Percentiles rank a stretch among this genome's conserved stretches.
Evolutionary conservation across 2,888 invertebrate species (phyloP).

Genomic region (Prenolepis imparis): DNA sequence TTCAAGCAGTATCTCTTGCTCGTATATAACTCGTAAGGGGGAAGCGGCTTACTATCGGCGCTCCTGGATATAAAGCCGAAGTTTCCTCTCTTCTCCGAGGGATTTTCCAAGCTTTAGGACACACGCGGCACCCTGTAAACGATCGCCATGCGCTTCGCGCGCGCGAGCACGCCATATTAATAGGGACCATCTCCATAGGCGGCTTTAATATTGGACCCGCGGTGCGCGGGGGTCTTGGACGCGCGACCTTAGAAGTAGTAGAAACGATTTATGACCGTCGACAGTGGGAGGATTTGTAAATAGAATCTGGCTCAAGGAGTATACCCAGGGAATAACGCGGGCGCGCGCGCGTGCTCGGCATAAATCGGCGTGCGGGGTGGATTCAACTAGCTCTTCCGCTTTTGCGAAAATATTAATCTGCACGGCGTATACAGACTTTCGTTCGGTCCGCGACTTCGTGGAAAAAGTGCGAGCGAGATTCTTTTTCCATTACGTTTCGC

Average conservation of each 20-base stretch:
- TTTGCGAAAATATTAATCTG: conserved; percentile 48
- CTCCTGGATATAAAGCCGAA: conserved; percentile 64
- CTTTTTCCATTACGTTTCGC: conserved; percentile 20
- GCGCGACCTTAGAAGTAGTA: conserved; percentile 71
- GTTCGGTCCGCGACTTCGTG: neutral
- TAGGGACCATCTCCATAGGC: conserved; percentile 68
- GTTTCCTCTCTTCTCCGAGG: conserved; percentile 72
- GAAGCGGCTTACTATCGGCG: conserved; percentile 68
- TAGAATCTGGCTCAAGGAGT: conserved; percentile 71
- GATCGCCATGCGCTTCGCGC: conserved; percentile 58
- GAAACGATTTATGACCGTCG: conserved; percentile 76
- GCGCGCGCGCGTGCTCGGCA: conserved; percentile 65
- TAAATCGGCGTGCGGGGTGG: conserved; percentile 39
- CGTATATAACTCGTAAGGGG: conserved; percentile 46
- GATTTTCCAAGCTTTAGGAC: conserved; percentile 73
- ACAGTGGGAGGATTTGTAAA: conserved; percentile 75
- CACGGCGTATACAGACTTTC: neutral
- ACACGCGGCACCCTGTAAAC: conserved; percentile 66
- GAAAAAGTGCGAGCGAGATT: neutral
- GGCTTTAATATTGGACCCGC: conserved; percentile 73
- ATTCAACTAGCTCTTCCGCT: conserved; percentile 15
- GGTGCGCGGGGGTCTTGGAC: conserved; percentile 58
- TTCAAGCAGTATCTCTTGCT: conserved; percentile 59
- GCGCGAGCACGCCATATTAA: conserved; percentile 65
- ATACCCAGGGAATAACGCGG: conserved; percentile 49